Conservation (phyloP, 1,140 invertebrate species). For the Helicoverpa armigera region DNA sequence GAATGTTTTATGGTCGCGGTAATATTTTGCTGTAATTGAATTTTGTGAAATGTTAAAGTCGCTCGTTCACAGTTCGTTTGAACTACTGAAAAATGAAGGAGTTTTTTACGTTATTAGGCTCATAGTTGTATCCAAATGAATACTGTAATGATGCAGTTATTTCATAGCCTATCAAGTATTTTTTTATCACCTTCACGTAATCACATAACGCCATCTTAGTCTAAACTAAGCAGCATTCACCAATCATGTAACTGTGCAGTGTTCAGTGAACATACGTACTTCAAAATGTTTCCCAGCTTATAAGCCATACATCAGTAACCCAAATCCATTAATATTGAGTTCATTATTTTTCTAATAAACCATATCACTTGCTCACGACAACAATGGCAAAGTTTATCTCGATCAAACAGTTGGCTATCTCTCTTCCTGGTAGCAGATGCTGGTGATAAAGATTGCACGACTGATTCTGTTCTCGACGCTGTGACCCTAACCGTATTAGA, state of each 20-base stretch:
- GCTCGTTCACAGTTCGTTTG: constrained; percentile 12
- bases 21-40: constrained; percentile 38
- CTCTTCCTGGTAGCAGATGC: constrained; percentile 62
- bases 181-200: too few relatives aligned
- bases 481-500: constrained; percentile 62
- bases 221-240: too few relatives aligned
- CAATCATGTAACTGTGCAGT: too few relatives aligned
- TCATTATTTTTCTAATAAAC: constrained; percentile 31
- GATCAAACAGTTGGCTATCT: constrained; percentile 62
- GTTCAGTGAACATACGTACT: too few relatives aligned
- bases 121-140: too few relatives aligned
- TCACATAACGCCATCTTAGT: too few relatives aligned
- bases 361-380: constrained; percentile 37
- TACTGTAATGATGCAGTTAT: too few relatives aligned
- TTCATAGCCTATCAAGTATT: too few relatives aligned
- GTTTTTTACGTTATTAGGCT: background rate
- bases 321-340: background rate
- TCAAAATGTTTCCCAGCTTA: too few relatives aligned
- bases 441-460: constrained; percentile 73
- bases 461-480: constrained; percentile 60
- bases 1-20: constrained; percentile 38
- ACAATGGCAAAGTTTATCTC: constrained; percentile 72
- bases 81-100: background rate
- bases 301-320: too few relatives aligned
- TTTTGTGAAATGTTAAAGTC: constrained; percentile 16